Evolutionary conservation across 2,113 vertebrate genomes (phyloP).

Genomic region (Saguinus midas): DNA sequence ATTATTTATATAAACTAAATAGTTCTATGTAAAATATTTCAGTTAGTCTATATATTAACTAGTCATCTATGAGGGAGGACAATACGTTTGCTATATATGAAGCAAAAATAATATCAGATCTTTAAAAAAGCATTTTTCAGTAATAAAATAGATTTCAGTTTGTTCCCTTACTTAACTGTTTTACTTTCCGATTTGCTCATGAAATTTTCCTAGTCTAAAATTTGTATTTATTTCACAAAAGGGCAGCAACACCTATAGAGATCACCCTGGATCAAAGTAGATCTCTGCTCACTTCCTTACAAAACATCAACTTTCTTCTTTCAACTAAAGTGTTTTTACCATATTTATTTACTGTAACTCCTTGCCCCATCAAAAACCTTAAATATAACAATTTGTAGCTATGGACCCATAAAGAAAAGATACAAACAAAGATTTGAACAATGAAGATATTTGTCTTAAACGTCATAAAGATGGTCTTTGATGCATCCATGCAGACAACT

Average conservation of each 20-base stretch:
- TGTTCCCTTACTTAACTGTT: background rate
- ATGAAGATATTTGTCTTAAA: background rate
- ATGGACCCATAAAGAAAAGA: background rate
- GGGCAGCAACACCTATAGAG: background rate
- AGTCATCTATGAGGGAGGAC: background rate
- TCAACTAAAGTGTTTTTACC: background rate
- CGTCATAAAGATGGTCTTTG: background rate
- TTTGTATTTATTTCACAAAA: background rate
- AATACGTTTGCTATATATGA: background rate
- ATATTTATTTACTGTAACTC: constrained; percentile 10
- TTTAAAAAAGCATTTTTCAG: background rate
- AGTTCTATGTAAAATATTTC: constrained; percentile 2
- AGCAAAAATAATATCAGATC: background rate
- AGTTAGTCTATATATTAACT: background rate
- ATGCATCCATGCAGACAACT: background rate
- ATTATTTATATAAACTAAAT: background rate
- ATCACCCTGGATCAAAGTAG: background rate
- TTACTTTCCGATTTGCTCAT: background rate
- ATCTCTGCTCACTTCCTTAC: background rate
- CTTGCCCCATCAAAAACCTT: background rate
- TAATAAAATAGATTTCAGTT: background rate
- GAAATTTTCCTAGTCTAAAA: background rate
- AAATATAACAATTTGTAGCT: background rate
- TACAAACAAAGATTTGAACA: background rate
- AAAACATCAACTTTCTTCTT: background rate